A percentile compares a stretch with the other conserved stretches of the same genome.
Evolutionary conservation across 2,113 vertebrate species (phyloP).

Genomic region (Hyaena hyaena): DNA sequence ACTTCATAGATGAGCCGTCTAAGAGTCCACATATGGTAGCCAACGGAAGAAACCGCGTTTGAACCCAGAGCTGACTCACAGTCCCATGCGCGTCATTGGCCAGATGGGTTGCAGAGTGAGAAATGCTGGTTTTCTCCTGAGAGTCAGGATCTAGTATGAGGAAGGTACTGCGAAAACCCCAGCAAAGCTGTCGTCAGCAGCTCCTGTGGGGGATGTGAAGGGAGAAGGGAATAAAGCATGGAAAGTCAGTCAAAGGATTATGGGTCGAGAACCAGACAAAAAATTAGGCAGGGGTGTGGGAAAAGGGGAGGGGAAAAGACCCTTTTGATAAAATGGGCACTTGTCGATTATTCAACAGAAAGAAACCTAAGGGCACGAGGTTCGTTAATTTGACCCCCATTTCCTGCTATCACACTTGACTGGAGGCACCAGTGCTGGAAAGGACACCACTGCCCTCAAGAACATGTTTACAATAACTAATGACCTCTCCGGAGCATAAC

Average conservation of each 20-base stretch:
- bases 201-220: too few species aligned
- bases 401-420: conserved; percentile 63
- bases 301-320: not conserved
- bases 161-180: not conserved
- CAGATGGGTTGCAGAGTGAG: not conserved
- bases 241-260: not conserved
- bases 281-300: not conserved
- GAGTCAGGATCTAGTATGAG: not conserved
- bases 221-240: not conserved
- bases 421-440: not conserved
- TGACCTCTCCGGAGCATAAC: conserved; percentile 67
- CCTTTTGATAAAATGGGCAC: not conserved
- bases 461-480: conserved; percentile 50
- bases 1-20: not conserved
- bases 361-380: conserved; percentile 26
- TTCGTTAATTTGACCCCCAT: conserved; percentile 71
- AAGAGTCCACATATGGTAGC: not conserved
- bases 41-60: not conserved
- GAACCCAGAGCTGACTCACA: not conserved
- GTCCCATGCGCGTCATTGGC: not conserved
- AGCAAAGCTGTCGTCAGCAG: not conserved
- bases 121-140: not conserved
- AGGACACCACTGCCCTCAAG: conserved; percentile 36
- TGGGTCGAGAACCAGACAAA: not conserved
- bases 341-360: not conserved